These are phyloP conservation scores for Leucophenga maculata DNA, from an alignment of 2,888 invertebrate genomes.

Conservation along the genomic window DNA sequence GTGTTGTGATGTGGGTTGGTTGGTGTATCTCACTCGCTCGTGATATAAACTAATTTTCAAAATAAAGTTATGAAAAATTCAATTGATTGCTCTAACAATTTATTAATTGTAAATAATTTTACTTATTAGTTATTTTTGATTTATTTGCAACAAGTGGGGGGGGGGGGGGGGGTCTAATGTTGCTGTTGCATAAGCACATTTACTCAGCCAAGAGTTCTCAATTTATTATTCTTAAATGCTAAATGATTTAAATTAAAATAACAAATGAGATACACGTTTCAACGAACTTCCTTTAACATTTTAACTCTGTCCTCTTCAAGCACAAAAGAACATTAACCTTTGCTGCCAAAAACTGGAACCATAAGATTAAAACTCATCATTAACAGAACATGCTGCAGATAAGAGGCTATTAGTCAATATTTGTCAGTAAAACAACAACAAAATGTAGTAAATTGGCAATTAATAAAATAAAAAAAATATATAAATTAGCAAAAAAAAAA, in stretches of 20 bases:
- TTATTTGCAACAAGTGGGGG: background rate
- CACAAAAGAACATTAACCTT: conserved; percentile 10
- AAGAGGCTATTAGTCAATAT: too few species aligned
- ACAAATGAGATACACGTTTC: too few species aligned
- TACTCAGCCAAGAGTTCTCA: too few species aligned
- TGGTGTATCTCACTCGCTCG: background rate
- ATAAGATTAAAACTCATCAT: background rate
- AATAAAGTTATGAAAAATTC: conserved; percentile 11
- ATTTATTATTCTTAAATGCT: too few species aligned
- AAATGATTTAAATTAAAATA: too few species aligned
- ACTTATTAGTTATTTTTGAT: conserved; percentile 18
- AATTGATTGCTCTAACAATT: background rate
- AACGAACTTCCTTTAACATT: background rate
- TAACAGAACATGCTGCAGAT: too few species aligned
- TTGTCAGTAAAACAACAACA: too few species aligned
- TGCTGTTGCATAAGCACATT: too few species aligned
- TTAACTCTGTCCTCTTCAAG: background rate
- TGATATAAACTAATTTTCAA: background rate
- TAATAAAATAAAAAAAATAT: too few species aligned
- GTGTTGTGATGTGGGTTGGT: conserved; percentile 22
- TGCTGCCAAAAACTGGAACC: background rate
- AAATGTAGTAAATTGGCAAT: too few species aligned
- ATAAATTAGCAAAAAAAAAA: too few species aligned
- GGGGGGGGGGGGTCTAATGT: too few species aligned
- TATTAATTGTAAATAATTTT: conserved; percentile 18